Evolutionary conservation across 2,113 vertebrate species (phyloP).

Genomic region (Poeciliopsis retropinna): DNA sequence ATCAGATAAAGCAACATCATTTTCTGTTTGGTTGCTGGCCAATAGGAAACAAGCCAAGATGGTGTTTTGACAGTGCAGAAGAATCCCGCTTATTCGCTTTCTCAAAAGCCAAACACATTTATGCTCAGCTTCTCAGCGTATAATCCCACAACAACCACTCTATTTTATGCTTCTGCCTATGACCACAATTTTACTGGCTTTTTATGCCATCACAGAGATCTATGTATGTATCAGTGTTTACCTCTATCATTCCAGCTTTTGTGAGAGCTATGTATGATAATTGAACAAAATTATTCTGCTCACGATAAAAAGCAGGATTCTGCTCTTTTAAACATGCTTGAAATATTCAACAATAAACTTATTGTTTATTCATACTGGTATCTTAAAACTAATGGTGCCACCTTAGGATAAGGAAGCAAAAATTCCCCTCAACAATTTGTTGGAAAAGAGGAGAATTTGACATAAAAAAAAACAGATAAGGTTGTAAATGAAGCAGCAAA

Average conservation of each 20-base stretch:
- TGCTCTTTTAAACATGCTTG: constrained; percentile 28
- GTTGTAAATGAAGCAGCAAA: constrained; percentile 65
- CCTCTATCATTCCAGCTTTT: neutral
- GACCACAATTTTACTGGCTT: too few species aligned
- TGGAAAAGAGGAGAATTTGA: constrained; percentile 62
- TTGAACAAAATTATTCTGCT: neutral
- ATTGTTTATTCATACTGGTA: constrained; percentile 41
- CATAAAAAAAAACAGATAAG: constrained; percentile 36
- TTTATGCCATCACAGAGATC: too few species aligned
- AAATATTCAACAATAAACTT: neutral
- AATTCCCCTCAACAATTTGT: constrained; percentile 56
- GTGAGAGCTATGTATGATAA: neutral
- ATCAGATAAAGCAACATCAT: neutral
- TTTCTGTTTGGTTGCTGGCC: neutral
- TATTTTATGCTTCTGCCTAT: too few species aligned
- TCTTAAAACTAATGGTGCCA: constrained; percentile 54
- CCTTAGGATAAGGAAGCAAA: too few species aligned
- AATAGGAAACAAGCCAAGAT: neutral
- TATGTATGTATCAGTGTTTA: neutral
- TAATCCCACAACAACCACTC: too few species aligned
- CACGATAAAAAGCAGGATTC: neutral
- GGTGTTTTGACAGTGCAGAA: neutral
- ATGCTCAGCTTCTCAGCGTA: neutral
- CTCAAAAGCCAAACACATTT: constrained; percentile 1
- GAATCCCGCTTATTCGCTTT: neutral